Percentiles rank a stretch among this genome's conserved stretches.
phyloP scores from a whole-genome alignment of 2,888 invertebrate genomes.

The Ophraella communa region DNA sequence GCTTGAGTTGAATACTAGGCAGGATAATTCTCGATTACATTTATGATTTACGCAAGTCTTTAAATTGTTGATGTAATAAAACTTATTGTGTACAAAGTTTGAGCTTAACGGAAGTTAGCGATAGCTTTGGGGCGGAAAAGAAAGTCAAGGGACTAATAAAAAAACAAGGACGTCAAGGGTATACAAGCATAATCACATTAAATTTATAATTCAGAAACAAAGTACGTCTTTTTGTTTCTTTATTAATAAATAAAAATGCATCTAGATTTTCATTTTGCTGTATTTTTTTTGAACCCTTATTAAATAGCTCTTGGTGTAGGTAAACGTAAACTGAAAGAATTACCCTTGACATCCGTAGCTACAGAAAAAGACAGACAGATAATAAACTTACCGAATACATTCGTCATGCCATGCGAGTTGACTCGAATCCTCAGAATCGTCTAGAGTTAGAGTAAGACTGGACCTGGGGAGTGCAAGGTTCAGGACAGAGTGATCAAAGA shows the following conservation, averaged over 20 bases:
- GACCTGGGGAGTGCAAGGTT: slow-evolving; percentile 59
- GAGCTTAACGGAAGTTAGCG: not conserved
- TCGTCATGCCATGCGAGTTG: slow-evolving; percentile 70
- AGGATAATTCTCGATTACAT: not conserved
- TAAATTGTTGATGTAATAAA: not conserved
- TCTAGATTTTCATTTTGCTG: not conserved
- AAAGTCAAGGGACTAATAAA: slow-evolving; percentile 7
- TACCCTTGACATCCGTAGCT: slow-evolving; percentile 8
- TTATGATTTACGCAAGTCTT: not conserved
- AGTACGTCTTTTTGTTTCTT: no score
- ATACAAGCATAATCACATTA: not conserved
- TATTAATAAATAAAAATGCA: no score
- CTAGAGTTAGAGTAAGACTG: slow-evolving; percentile 55
- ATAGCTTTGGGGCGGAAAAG: slow-evolving; percentile 6
- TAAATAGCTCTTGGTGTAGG: no score
- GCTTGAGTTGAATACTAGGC: no score
- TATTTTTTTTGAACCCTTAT: no score
- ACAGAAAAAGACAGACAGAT: slow-evolving; percentile 28
- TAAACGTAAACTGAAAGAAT: not conserved
- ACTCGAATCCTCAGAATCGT: slow-evolving; percentile 58
- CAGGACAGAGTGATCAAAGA: slow-evolving; percentile 54
- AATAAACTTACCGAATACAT: slow-evolving; percentile 68
- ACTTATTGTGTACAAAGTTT: not conserved
- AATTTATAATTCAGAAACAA: not conserved
- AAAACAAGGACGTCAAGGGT: slow-evolving; percentile 8